Evolutionary conservation across 2,113 vertebrate species (phyloP).

Genomic region (Rhinolophus sinicus): DNA sequence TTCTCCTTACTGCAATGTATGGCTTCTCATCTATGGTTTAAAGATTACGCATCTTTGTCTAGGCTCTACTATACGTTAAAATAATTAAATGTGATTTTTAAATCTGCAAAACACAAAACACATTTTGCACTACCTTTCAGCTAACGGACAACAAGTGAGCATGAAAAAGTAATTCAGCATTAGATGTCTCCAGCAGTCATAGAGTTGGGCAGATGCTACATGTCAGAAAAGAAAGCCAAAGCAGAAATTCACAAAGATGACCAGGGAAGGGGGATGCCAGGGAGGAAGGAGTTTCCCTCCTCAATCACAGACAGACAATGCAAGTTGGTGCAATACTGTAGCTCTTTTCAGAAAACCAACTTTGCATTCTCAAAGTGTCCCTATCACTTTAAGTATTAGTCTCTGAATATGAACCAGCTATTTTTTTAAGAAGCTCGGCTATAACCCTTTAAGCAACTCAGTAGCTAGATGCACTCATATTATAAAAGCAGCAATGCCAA

Average conservation of each 20-base stretch:
- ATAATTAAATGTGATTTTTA: slow-evolving; percentile 9
- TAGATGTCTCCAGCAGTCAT: neutral
- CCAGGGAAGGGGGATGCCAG: neutral
- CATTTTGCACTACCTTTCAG: neutral
- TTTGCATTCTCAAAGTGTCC: neutral
- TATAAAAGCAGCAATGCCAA: neutral
- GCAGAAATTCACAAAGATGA: neutral
- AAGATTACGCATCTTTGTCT: slow-evolving; percentile 40
- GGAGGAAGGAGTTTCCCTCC: neutral
- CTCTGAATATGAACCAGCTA: neutral
- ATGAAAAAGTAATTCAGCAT: neutral
- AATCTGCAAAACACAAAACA: slow-evolving; percentile 21
- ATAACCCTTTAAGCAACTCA: neutral
- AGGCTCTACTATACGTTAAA: neutral
- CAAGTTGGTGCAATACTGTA: neutral
- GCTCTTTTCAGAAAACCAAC: neutral
- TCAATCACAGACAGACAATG: neutral
- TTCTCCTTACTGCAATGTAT: neutral
- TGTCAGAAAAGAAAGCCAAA: neutral
- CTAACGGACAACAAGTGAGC: neutral
- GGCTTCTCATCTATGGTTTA: neutral
- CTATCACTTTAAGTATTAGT: neutral
- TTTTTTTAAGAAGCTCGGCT: neutral
- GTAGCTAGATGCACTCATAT: neutral
- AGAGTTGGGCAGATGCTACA: neutral